Conservation (phyloP, 2,797 vertebrate genomes). For the Chelon auratus region DNA sequence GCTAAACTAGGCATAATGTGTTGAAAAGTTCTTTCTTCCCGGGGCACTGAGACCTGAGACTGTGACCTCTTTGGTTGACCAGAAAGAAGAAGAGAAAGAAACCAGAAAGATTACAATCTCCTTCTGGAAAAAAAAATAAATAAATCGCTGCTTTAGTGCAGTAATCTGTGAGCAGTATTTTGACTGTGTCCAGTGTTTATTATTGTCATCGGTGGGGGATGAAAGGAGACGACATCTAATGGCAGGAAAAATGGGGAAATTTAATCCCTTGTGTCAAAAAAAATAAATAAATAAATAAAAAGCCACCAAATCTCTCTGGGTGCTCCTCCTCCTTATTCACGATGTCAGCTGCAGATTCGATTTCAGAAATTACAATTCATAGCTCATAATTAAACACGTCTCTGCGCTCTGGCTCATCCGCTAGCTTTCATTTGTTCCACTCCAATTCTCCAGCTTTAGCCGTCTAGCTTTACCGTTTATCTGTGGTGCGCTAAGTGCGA, state of each 20-base stretch:
- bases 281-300: not conserved
- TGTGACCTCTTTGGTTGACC: slow-evolving; percentile 1
- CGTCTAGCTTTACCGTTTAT: not conserved
- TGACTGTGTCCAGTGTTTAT: not conserved
- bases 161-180: not conserved
- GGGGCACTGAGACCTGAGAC: too few species aligned
- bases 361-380: not conserved
- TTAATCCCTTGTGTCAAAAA: not conserved
- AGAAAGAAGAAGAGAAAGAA: not conserved
- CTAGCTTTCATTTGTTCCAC: slow-evolving; percentile 14
- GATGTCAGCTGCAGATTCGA: not conserved
- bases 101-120: not conserved
- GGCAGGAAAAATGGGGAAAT: not conserved
- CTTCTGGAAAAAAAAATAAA: not conserved
- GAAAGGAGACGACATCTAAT: not conserved
- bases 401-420: not conserved
- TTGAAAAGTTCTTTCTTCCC: not conserved
- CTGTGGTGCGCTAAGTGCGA: not conserved
- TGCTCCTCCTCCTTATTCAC: not conserved
- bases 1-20: slow-evolving; percentile 39
- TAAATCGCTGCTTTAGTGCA: not conserved
- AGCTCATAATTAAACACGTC: not conserved
- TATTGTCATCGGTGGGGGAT: not conserved
- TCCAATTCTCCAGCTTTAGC: not conserved
- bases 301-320: not conserved